Evolutionary conservation across 2,797 vertebrate genomes (phyloP).

Genomic region (Botia almorhae): DNA sequence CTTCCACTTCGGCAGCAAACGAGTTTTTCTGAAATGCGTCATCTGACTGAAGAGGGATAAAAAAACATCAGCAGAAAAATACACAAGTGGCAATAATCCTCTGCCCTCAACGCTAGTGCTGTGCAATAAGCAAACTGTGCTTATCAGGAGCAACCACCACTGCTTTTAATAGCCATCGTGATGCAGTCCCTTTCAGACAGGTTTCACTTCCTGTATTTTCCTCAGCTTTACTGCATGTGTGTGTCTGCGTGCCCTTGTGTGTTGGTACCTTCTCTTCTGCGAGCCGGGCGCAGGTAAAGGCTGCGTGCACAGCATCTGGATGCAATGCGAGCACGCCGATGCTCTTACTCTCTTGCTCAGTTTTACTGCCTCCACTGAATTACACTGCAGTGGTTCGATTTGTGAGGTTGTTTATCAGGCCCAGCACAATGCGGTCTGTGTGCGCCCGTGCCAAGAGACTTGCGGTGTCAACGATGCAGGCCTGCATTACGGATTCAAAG

Average conservation of each 20-base stretch:
- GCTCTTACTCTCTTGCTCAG: constrained; percentile 42
- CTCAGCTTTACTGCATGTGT: constrained; percentile 36
- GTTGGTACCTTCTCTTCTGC: constrained; percentile 25
- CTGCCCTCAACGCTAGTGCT: constrained; percentile 72
- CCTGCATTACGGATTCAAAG: constrained; percentile 52
- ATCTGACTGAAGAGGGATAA: constrained; percentile 77
- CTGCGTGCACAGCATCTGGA: constrained; percentile 31
- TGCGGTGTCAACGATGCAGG: constrained; percentile 45
- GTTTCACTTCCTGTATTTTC: constrained; percentile 73
- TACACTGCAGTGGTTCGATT: constrained; percentile 52
- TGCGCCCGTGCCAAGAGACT: constrained; percentile 35
- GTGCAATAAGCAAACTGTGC: constrained; percentile 65
- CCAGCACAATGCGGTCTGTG: constrained; percentile 52
- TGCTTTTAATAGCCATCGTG: constrained; percentile 77
- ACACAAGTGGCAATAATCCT: constrained; percentile 82
- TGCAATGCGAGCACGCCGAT: constrained; percentile 38
- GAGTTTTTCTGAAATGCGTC: constrained; percentile 74
- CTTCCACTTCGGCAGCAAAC: constrained; percentile 77
- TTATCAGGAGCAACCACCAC: constrained; percentile 79
- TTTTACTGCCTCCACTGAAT: constrained; percentile 52
- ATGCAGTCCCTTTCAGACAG: constrained; percentile 65
- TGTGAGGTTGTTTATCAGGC: constrained; percentile 56
- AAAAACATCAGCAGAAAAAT: constrained; percentile 81
- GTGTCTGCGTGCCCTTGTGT: constrained; percentile 24
- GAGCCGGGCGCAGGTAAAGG: constrained; percentile 6